A percentile compares a stretch with the other conserved stretches of the same genome.
Evolutionary conservation across 2,888 invertebrate species (phyloP).

Genomic region (Vanessa cardui): DNA sequence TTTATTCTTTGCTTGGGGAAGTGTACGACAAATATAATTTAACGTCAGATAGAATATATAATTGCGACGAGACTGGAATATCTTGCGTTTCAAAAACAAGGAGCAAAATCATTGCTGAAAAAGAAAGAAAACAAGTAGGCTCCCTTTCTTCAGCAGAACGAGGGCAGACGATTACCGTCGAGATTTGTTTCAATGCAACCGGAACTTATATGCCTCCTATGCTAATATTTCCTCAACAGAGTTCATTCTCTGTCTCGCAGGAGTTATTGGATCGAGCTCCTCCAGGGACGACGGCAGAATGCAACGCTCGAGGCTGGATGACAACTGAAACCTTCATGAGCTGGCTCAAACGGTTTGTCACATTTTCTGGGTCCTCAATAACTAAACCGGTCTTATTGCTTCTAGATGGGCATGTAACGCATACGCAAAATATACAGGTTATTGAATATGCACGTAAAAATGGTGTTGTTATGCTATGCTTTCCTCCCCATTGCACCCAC

Average conservation of each 20-base stretch:
- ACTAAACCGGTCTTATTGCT: too few relatives aligned
- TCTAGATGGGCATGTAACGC: too few relatives aligned
- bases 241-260: background rate
- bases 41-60: background rate
- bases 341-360: background rate
- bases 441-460: too few relatives aligned
- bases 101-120: too few relatives aligned
- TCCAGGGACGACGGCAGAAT: background rate
- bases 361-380: background rate
- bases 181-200: conserved; percentile 35
- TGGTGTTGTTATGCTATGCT: too few relatives aligned
- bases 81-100: background rate
- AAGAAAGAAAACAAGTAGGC: too few relatives aligned
- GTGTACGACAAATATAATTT: background rate
- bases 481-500: too few relatives aligned
- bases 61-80: background rate
- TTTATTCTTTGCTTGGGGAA: background rate
- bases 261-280: conserved; percentile 1
- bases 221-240: conserved; percentile 1
- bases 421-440: too few relatives aligned
- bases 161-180: conserved; percentile 31
- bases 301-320: background rate
- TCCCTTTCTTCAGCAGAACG: conserved; percentile 36
- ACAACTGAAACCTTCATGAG: background rate
- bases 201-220: conserved; percentile 31